Base-by-base conservation (phyloP, 1,140 invertebrate genomes). In the Alviniconcha marisindica region DNA sequence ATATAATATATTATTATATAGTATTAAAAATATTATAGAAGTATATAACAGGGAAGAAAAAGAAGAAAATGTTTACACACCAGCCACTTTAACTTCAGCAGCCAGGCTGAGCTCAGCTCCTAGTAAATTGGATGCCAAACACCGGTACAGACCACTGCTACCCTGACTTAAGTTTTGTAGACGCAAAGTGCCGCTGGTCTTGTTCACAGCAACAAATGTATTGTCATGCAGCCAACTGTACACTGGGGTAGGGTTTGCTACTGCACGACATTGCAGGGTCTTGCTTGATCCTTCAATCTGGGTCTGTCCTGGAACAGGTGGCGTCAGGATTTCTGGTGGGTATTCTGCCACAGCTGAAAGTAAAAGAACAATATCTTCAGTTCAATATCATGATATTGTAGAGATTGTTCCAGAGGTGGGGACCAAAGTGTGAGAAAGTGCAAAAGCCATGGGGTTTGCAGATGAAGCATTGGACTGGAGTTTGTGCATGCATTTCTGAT, bases 181-280 rank as follows among this genome's bases (percentile, higher is more conserved):
- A 90, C 96, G 96, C 92, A 96, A 96, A 91, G 96, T 97, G 88
- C 96, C 94, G 90, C 97, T 96, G 18, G 85, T 87, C 38, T 83
- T 85, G 77, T 89, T 90, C 12, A 91, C 83, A 0, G 86, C 87
- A 38, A 92, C 77, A 38, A 86, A 85, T 0, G 56, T 60, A 10
- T 96, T 96, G 91, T 98, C 96, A 93, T 97, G 98, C 77, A 97
- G 94, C 97, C 97, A 98, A 90, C 96, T 95, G 93, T 98, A 98
- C 92, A 96, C 96, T 10, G 97, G 97, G 89, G 96, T 95, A 15
- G 97, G 97, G 92, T 96, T 96, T 86, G 97, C 97, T 42, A 42
- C 81, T 21, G 89, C 86, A 31, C 71, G 66, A 80, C 90, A 91
- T 33, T 77, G 73, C 51, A 91, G 73, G 21, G 84, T 83, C 76